phyloP scores from a whole-genome alignment of 2,888 invertebrate genomes.

The Cylloceria caligata region DNA sequence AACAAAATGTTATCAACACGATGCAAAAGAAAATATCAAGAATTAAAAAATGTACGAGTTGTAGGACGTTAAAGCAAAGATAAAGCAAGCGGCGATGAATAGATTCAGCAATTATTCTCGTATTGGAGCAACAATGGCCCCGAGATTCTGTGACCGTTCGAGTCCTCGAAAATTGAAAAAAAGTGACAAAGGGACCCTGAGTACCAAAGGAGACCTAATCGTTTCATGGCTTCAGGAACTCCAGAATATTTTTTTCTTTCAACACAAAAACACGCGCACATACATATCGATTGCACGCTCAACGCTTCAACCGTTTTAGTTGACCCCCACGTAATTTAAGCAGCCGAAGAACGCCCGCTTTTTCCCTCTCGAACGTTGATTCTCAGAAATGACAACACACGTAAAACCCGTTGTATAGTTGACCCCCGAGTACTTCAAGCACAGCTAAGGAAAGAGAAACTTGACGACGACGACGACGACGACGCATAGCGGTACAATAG shows the following conservation, averaged over 20 bases:
- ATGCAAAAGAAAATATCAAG: neutral
- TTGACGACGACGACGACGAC: constrained; percentile 61
- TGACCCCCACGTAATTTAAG: constrained; percentile 68
- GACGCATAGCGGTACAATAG: constrained; percentile 65
- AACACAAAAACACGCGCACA: constrained; percentile 25
- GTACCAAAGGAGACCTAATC: constrained; percentile 35
- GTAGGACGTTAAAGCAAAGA: neutral
- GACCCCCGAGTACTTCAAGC: constrained; percentile 69
- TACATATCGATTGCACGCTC: constrained; percentile 22
- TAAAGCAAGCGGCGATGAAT: neutral
- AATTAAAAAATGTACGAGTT: neutral
- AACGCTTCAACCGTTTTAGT: constrained; percentile 64
- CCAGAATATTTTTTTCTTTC: constrained; percentile 31
- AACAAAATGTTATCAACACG: neutral
- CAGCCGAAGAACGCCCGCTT: constrained; percentile 59
- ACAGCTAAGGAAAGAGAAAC: constrained; percentile 57
- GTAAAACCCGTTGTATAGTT: constrained; percentile 56
- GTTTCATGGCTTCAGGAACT: constrained; percentile 36
- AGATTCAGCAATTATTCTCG: constrained; percentile 51
- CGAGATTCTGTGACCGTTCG: constrained; percentile 36
- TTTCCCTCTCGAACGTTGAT: constrained; percentile 59
- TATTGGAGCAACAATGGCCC: constrained; percentile 45
- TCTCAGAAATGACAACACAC: constrained; percentile 48
- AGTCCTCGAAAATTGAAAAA: constrained; percentile 43
- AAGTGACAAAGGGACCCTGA: constrained; percentile 50